These are phyloP conservation scores for Tetragnatha montana DNA, from an alignment of 2,888 invertebrate species.

Conservation along the genomic window DNA sequence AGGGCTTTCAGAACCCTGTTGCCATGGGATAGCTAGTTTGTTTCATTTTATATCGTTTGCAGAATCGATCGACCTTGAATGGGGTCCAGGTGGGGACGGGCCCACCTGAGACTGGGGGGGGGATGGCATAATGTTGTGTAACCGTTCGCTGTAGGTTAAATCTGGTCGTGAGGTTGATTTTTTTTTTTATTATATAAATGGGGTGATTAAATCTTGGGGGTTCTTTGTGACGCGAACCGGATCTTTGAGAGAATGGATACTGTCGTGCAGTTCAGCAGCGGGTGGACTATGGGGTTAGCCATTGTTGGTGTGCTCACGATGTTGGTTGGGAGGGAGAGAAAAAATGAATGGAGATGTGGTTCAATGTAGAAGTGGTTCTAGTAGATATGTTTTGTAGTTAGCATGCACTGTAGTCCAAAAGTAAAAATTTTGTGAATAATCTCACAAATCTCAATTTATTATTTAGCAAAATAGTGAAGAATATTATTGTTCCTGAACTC, in stretches of 20 bases:
- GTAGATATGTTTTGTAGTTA: too few species aligned
- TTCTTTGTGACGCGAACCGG: neutral
- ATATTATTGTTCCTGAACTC: too few species aligned
- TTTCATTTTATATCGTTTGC: conserved; percentile 40
- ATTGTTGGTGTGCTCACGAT: too few species aligned
- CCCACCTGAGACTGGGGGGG: conserved; percentile 10
- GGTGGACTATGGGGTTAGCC: too few species aligned
- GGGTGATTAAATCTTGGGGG: neutral
- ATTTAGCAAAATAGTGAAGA: too few species aligned
- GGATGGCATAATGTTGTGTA: neutral
- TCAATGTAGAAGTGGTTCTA: neutral
- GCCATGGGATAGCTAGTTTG: conserved; percentile 32
- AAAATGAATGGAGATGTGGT: neutral
- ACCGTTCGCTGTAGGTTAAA: neutral
- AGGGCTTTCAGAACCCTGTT: neutral
- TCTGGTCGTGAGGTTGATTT: neutral
- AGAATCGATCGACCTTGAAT: conserved; percentile 58
- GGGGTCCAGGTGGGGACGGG: conserved; percentile 31
- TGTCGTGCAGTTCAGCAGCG: too few species aligned
- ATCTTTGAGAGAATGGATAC: too few species aligned
- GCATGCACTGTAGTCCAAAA: too few species aligned
- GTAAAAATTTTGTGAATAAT: too few species aligned
- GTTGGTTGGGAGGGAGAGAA: neutral
- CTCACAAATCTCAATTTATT: too few species aligned
- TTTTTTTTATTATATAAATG: neutral